A percentile compares a stretch with the other conserved stretches of the same genome.
These are phyloP conservation scores for Lasius fuliginosus DNA, from an alignment of 2,888 invertebrate genomes.

Conservation along the genomic window DNA sequence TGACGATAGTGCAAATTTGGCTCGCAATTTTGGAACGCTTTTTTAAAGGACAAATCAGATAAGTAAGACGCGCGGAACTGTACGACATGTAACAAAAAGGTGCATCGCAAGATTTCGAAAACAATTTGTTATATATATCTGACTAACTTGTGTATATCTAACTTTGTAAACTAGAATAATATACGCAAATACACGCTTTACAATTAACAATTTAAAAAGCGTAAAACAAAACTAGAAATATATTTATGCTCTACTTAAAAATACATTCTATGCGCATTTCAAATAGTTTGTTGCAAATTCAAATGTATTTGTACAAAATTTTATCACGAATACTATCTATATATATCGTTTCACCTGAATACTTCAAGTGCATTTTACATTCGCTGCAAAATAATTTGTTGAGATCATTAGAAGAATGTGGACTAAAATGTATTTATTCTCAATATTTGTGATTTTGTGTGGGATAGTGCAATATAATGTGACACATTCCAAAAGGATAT, in stretches of 20 bases:
- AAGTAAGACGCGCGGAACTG: neutral
- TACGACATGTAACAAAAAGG: neutral
- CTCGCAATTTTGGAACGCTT: neutral
- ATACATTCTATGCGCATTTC: conserved; percentile 17
- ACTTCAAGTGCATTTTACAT: neutral
- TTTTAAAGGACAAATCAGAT: neutral
- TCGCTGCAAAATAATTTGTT: neutral
- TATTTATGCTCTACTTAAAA: neutral
- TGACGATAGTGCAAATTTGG: neutral
- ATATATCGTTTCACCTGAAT: neutral
- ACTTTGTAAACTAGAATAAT: neutral
- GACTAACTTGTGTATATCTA: neutral
- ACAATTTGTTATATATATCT: neutral
- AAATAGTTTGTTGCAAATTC: neutral
- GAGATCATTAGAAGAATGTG: conserved; percentile 13
- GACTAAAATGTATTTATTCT: neutral
- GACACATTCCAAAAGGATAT: conserved; percentile 38
- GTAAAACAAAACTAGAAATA: neutral
- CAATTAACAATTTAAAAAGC: neutral
- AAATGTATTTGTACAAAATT: neutral
- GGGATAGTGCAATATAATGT: conserved; percentile 20
- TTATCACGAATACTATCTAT: neutral
- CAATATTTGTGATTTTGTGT: neutral
- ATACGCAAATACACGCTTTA: neutral
- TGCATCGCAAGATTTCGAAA: neutral